These are phyloP conservation scores for Spea bombifrons DNA, from an alignment of 2,113 vertebrate species.

Conservation along the genomic window DNA sequence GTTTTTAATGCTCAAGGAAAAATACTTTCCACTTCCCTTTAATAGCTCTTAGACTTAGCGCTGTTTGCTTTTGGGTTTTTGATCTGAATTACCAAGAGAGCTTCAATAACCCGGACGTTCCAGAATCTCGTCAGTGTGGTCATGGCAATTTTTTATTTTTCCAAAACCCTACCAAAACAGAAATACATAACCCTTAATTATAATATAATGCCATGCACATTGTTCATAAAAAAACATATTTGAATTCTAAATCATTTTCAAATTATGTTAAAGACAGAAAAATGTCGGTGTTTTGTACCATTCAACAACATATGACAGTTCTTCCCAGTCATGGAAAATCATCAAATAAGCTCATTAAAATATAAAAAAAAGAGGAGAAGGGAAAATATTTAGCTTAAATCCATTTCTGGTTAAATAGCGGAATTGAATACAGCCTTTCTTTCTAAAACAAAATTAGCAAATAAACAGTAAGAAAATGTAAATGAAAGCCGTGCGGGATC, in stretches of 20 bases:
- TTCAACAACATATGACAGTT: not conserved
- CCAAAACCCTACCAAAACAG: not conserved
- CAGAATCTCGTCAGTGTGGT: not conserved
- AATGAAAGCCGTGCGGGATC: conserved; percentile 11
- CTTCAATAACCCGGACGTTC: not conserved
- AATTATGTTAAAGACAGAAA: conserved; percentile 3
- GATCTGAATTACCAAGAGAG: no score
- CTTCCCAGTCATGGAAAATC: conserved; percentile 8
- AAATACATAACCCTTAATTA: not conserved
- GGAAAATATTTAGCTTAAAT: not conserved
- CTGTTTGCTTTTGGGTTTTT: no score
- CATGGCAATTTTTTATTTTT: not conserved
- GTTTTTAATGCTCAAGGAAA: no score
- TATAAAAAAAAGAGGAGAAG: not conserved
- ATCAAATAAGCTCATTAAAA: not conserved
- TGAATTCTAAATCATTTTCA: not conserved
- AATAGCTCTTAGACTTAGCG: no score
- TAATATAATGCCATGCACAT: conserved; percentile 15
- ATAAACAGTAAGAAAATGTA: conserved; percentile 22
- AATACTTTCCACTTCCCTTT: no score
- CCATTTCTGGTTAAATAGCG: conserved; percentile 1
- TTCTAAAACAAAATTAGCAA: conserved; percentile 9
- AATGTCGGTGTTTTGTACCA: not conserved
- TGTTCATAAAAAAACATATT: not conserved
- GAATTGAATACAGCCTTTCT: conserved; percentile 10